phyloP scores from a whole-genome alignment of 2,797 vertebrate species.

The Poeciliopsis gracilis region DNA sequence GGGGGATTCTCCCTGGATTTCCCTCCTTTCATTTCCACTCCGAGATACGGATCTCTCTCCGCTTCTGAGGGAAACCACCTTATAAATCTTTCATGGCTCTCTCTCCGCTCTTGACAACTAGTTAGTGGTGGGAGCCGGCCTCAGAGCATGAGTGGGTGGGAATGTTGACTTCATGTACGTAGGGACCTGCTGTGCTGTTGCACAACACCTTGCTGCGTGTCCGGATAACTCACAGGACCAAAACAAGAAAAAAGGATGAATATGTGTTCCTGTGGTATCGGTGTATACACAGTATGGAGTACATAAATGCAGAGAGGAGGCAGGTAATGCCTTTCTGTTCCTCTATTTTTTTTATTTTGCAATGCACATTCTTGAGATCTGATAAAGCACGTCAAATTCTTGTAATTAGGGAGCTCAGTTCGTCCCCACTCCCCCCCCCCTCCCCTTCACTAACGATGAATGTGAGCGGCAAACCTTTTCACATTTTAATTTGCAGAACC shows the following conservation, averaged over 20 bases:
- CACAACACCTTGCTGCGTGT: slow-evolving; percentile 44
- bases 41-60: slow-evolving; percentile 35
- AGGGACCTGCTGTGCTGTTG: slow-evolving; percentile 54
- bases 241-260: slow-evolving; percentile 24
- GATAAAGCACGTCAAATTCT: slow-evolving; percentile 36
- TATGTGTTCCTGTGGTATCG: slow-evolving; percentile 4
- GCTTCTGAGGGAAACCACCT: slow-evolving; percentile 64
- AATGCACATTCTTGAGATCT: slow-evolving; percentile 32
- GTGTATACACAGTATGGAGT: neutral
- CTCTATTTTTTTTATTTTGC: neutral
- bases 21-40: slow-evolving; percentile 41
- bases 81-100: slow-evolving; percentile 71
- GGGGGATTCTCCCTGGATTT: slow-evolving; percentile 62
- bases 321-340: slow-evolving; percentile 17
- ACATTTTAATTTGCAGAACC: slow-evolving; percentile 42
- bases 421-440: neutral
- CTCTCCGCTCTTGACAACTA: slow-evolving; percentile 37
- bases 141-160: slow-evolving; percentile 50
- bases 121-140: slow-evolving; percentile 41
- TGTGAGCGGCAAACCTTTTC: slow-evolving; percentile 23
- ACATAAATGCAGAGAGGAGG: neutral
- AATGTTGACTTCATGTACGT: slow-evolving; percentile 63
- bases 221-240: slow-evolving; percentile 35
- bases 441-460: slow-evolving; percentile 8
- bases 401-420: slow-evolving; percentile 39